Base-by-base conservation (phyloP, 1,140 invertebrate genomes). In the Spodoptera litura region DNA sequence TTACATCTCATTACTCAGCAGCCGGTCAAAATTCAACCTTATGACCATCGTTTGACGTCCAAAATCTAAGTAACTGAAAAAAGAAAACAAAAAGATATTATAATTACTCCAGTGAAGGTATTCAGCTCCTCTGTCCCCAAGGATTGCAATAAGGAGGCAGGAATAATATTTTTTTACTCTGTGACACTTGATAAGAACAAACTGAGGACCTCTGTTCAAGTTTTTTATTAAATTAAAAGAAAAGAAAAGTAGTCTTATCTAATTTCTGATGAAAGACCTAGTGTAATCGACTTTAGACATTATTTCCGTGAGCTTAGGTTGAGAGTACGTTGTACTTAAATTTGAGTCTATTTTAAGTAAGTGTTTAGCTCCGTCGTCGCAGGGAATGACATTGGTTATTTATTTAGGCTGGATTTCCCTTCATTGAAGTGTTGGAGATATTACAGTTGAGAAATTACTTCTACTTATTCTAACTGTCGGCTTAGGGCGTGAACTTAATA, bases 221-320 rank as follows among this genome's bases (percentile, higher is more conserved):
- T 59, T 59, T 59, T 15, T 59, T 59, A 59, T 59, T 59, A 59
- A 59, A 59, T 59, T 59, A 59, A 59, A 59, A 59, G 56, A 59
- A 59, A 59, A 20, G 20, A 55, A 55, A 55, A 3, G 12, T 55
- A 15, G 56, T 59, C 5, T 25, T 59, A 59, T 59, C 20, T 59
- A 59, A 59, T 15, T 44, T 44, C 38, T 44, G 5, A 44, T 44
- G 9, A 44, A 44, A 44, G 38, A 44, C 38, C 38, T 44, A 44
- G 38, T 44, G 1, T 44, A 44, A 4, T 44, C 9, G 38, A 44
- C 38, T 44, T 44, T 44, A 44, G 38, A 44, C 38, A 44, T 44
- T 44, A 44, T 44, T 44, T 44, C 38, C 38, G 38, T 44, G 38
- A 6, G 38, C 38, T 44, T 44, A 44, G 38, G 38, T 44, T 6